Conservation (phyloP, 2,888 invertebrate species). For the Proisotoma minuta region DNA sequence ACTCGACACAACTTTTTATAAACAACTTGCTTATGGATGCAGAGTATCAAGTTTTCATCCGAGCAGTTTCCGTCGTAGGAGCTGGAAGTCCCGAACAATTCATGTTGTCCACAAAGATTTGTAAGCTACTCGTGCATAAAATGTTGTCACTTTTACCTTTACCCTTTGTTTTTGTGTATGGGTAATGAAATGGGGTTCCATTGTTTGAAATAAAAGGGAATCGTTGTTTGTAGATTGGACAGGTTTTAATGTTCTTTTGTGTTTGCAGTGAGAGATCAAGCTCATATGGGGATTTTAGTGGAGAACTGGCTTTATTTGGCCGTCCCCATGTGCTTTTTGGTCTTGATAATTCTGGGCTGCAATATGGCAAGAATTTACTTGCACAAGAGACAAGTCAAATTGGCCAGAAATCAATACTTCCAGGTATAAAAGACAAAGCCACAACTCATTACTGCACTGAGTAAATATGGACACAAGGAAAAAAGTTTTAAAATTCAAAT, state of each 20-base stretch:
- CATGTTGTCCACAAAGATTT: constrained; percentile 25
- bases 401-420: constrained; percentile 43
- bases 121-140: too few species aligned
- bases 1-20: constrained; percentile 17
- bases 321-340: constrained; percentile 23
- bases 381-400: constrained; percentile 41
- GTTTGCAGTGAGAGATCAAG: constrained; percentile 16
- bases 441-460: too few species aligned
- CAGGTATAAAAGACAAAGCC: too few species aligned
- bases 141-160: too few species aligned
- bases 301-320: constrained; percentile 38
- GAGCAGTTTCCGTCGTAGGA: constrained; percentile 24
- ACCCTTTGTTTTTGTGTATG: too few species aligned
- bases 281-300: too few species aligned
- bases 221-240: too few species aligned
- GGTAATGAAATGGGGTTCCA: too few species aligned
- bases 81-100: constrained; percentile 16
- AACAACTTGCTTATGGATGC: constrained; percentile 19
- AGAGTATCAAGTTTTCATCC: constrained; percentile 28
- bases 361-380: constrained; percentile 30
- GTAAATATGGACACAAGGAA: too few species aligned
- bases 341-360: constrained; percentile 24
- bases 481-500: too few species aligned
- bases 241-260: constrained; percentile 6
- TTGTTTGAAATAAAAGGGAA: too few species aligned